A percentile compares a stretch with the other conserved stretches of the same genome.
Evolutionary conservation across 2,113 vertebrate species (phyloP).

Genomic region (Paedocypris sp.): DNA sequence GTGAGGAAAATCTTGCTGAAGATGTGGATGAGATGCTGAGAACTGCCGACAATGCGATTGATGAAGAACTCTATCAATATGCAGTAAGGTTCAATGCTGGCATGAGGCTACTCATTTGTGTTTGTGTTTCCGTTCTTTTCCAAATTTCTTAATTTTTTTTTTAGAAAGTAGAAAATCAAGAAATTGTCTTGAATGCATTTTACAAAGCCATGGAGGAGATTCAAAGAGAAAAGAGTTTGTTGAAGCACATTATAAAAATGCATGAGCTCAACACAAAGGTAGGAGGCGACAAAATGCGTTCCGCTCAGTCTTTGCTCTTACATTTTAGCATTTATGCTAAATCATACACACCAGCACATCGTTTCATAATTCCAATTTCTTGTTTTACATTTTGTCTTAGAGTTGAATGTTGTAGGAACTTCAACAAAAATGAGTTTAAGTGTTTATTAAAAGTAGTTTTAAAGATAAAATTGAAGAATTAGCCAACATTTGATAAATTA

Average conservation of each 20-base stretch:
- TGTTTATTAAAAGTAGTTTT: no score
- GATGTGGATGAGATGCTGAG: conserved; percentile 51
- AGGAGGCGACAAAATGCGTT: no score
- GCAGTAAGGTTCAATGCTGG: conserved; percentile 51
- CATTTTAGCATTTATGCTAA: no score
- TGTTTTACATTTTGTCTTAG: no score
- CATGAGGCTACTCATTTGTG: background rate
- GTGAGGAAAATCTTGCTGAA: conserved; percentile 33
- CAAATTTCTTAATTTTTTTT: background rate
- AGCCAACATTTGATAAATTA: no score
- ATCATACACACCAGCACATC: no score
- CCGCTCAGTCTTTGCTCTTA: background rate
- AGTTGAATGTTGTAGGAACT: no score
- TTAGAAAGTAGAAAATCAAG: conserved; percentile 53
- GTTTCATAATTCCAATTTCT: no score
- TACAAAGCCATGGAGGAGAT: conserved; percentile 44
- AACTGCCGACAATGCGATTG: conserved; percentile 47
- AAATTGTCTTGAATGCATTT: conserved; percentile 53
- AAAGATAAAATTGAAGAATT: no score
- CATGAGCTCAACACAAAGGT: conserved; percentile 58
- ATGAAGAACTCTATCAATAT: conserved; percentile 56
- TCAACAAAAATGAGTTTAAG: no score
- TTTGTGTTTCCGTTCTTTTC: no score
- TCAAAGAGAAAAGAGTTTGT: conserved; percentile 51
- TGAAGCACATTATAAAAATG: conserved; percentile 45